Percentiles rank a stretch among this genome's conserved stretches.
phyloP scores from a whole-genome alignment of 2,113 vertebrate species.

The Vidua chalybeata region DNA sequence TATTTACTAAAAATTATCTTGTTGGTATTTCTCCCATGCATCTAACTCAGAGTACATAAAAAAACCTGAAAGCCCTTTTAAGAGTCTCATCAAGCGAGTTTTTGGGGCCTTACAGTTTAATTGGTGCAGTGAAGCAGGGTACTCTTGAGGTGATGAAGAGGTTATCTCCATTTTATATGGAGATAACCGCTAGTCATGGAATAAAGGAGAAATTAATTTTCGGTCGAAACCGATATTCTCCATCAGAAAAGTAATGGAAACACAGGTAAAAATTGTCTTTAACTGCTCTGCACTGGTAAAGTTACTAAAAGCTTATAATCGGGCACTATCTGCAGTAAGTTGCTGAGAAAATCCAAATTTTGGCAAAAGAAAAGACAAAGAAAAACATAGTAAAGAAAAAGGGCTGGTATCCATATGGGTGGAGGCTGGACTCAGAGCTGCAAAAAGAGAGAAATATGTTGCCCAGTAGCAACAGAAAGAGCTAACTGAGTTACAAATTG shows the following conservation, averaged over 20 bases:
- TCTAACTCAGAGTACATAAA: background rate
- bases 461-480: background rate
- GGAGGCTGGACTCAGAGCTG: background rate
- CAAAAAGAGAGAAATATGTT: background rate
- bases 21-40: background rate
- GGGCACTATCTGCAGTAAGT: background rate
- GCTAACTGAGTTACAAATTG: background rate
- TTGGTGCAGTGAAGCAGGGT: background rate
- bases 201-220: background rate
- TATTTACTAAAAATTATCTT: constrained; percentile 2
- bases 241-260: background rate
- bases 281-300: background rate
- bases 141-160: background rate
- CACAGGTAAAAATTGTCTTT: background rate
- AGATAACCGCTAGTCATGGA: background rate
- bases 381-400: background rate
- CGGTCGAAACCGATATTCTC: background rate
- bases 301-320: background rate
- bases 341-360: background rate
- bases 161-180: background rate
- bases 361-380: background rate
- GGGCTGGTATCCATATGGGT: background rate
- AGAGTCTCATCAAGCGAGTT: background rate
- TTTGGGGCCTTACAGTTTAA: background rate
- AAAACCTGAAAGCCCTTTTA: background rate